Conservation (phyloP, 2,113 vertebrate species). For the Chrysemys picta region DNA sequence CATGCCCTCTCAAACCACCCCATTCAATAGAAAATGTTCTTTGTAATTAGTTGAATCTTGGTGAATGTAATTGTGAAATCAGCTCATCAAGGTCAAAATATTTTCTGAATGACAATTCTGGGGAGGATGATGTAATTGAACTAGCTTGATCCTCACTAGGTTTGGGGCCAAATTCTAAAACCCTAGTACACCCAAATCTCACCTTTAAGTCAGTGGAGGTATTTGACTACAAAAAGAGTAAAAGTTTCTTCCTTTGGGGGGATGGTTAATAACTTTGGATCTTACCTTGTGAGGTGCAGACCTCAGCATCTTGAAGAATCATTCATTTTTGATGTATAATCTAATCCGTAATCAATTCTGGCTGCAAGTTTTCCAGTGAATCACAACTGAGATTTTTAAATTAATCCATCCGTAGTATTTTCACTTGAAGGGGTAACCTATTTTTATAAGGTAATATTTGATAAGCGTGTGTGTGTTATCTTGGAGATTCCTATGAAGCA, state of each 20-base stretch:
- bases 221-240: background rate
- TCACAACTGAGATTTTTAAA: background rate
- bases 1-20: background rate
- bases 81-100: background rate
- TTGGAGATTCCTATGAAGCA: constrained; percentile 71
- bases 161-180: background rate
- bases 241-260: background rate
- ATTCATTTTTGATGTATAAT: background rate
- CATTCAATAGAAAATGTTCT: background rate
- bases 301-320: background rate
- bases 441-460: constrained; percentile 51
- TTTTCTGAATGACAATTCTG: background rate
- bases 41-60: background rate
- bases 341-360: background rate
- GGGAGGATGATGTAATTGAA: background rate
- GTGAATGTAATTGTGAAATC: background rate
- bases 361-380: background rate
- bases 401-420: constrained; percentile 26
- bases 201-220: background rate
- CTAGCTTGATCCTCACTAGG: background rate
- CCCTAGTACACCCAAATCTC: background rate
- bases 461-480: constrained; percentile 38
- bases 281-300: background rate
- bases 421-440: background rate
- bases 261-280: background rate